Conservation (phyloP, 2,888 invertebrate species). For the Deilephila elpenor region DNA sequence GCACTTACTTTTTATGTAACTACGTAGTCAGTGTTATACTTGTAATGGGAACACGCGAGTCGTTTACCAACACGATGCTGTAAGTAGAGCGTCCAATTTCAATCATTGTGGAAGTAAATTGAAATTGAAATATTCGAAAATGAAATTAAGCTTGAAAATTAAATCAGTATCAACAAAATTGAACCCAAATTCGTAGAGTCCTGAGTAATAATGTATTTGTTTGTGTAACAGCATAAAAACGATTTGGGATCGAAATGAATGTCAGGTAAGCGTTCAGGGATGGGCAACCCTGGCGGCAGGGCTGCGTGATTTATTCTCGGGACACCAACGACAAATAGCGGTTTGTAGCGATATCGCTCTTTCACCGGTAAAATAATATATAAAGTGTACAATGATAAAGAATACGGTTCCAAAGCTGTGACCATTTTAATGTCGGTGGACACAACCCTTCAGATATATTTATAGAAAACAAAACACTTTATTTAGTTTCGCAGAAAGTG, state of each 20-base stretch:
- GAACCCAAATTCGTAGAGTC: not conserved
- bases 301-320: conserved; percentile 77
- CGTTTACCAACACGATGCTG: not conserved
- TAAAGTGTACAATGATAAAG: conserved; percentile 59
- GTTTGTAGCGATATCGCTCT: conserved; percentile 79
- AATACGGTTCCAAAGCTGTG: conserved; percentile 41
- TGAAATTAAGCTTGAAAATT: not conserved
- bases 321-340: conserved; percentile 80
- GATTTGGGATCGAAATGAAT: conserved; percentile 1
- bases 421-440: not conserved
- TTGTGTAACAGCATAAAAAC: conserved; percentile 8
- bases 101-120: not conserved
- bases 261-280: conserved; percentile 10
- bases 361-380: conserved; percentile 74
- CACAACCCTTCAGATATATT: not conserved
- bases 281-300: conserved; percentile 57
- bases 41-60: conserved; percentile 14
- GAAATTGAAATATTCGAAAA: not conserved
- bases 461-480: not conserved
- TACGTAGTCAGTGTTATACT: conserved; percentile 18
- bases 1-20: conserved; percentile 16
- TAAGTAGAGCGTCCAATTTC: not conserved
- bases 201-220: conserved; percentile 9
- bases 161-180: conserved; percentile 2
- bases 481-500: not conserved